Evolutionary conservation across 2,888 invertebrate species (phyloP).

Genomic region (Morpho helenor): DNA sequence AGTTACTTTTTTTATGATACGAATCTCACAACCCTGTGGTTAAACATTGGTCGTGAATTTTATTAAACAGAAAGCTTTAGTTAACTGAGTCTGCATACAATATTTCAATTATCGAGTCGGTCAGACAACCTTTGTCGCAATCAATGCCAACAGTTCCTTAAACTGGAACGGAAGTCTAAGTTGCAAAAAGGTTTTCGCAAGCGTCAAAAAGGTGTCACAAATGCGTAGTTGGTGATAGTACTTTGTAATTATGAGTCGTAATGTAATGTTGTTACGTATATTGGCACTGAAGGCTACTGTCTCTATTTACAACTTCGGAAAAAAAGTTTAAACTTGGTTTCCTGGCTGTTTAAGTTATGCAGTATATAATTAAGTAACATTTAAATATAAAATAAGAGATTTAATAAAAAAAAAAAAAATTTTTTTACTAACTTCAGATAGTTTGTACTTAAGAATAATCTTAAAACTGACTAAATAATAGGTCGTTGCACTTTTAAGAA

Average conservation of each 20-base stretch:
- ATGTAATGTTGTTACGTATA: no score
- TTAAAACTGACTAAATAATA: no score
- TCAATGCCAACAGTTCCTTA: constrained; percentile 16
- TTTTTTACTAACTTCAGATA: neutral
- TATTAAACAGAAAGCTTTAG: constrained; percentile 39
- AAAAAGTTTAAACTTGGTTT: no score
- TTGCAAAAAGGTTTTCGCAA: constrained; percentile 14
- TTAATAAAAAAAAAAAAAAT: no score
- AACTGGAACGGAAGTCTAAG: constrained; percentile 16
- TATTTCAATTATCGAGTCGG: constrained; percentile 40
- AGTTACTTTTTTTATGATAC: constrained; percentile 28
- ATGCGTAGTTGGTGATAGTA: constrained; percentile 1
- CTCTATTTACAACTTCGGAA: no score
- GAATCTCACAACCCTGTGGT: constrained; percentile 45
- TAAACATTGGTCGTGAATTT: constrained; percentile 36
- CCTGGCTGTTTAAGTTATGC: no score
- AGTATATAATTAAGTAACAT: no score
- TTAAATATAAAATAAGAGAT: no score
- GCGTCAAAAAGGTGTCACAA: constrained; percentile 8
- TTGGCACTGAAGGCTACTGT: no score
- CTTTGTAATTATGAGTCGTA: neutral
- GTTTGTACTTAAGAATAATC: no score
- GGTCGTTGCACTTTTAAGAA: no score
- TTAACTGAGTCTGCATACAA: constrained; percentile 47
- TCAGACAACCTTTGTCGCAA: constrained; percentile 16